phyloP scores from a whole-genome alignment of 2,888 invertebrate species.

The Xestobium rufovillosum region DNA sequence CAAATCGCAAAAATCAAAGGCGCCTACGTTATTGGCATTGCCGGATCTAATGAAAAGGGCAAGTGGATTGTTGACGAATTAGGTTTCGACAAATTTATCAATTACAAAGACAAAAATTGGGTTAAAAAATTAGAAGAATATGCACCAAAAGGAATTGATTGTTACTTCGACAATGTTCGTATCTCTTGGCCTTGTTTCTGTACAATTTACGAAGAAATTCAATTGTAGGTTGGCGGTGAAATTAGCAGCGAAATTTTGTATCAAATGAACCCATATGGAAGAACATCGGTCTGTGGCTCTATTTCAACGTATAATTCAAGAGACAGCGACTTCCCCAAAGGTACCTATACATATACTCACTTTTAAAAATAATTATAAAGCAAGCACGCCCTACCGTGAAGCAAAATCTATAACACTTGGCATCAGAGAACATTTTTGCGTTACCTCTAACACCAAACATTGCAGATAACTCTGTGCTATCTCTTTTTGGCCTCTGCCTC shows the following conservation, averaged over 20 bases:
- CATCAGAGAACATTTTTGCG: too few relatives aligned
- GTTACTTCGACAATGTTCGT: slow-evolving; percentile 66
- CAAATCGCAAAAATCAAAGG: slow-evolving; percentile 66
- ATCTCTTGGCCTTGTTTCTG: too few relatives aligned
- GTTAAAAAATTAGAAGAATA: slow-evolving; percentile 48
- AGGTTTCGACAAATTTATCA: slow-evolving; percentile 57
- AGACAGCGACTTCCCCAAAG: too few relatives aligned
- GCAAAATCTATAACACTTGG: too few relatives aligned
- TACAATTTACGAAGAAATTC: too few relatives aligned
- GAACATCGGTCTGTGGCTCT: slow-evolving; percentile 58
- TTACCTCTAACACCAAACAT: too few relatives aligned
- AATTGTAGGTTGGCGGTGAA: slow-evolving; percentile 56
- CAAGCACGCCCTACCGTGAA: too few relatives aligned
- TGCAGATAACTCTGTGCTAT: too few relatives aligned
- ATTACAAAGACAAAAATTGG: slow-evolving; percentile 57
- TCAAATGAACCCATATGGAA: slow-evolving; percentile 55
- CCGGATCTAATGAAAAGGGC: slow-evolving; percentile 62
- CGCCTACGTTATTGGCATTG: slow-evolving; percentile 59
- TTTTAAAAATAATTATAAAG: too few relatives aligned
- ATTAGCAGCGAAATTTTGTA: slow-evolving; percentile 51
- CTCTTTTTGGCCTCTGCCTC: too few relatives aligned
- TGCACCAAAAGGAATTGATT: slow-evolving; percentile 62
- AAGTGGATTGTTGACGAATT: slow-evolving; percentile 53
- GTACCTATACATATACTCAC: too few relatives aligned
- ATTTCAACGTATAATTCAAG: slow-evolving; percentile 59